Base-by-base conservation (phyloP, 2,888 invertebrate species). In the Polydrusus cervinus region DNA sequence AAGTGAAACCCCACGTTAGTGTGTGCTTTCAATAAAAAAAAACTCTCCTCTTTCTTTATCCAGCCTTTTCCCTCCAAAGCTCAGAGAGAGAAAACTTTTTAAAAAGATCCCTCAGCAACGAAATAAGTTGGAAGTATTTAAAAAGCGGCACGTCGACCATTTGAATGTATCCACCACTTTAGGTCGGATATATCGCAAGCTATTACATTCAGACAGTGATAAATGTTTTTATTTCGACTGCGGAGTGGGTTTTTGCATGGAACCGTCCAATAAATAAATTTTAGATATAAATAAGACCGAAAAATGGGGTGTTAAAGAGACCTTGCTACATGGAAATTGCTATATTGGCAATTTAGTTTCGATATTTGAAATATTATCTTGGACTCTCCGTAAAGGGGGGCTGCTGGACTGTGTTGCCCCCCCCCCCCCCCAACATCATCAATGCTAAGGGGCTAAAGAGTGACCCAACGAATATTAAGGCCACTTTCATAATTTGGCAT, bases 191-290 rank as follows among this genome's bases (percentile, higher is more conserved):
- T 77, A 77, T 77, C 77, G 77, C 67, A 40, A 49, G 53, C 76
- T 67, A 71, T 76, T 76, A 77, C 68, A 45, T 18, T 67, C 34
- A 57, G 77, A 77, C 77, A 66, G 60, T 77, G 77, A 77, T 75
- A 73, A 65, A 77, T 77, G 77, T 77, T 77, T 77, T 75, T 77
- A 77, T 77, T 77, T 77, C 77, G 77, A 71, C 71, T 67, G 71
- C 66, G 43, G 43, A 74, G 74, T 68, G 65, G 67, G 71, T 74
- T 74, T 76, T 76, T 71, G 55, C 71, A 62, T 57, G 71, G 43
- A 74, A 65, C 67, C 68, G 62, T 51, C 73, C 76, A 65, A 76
- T 68, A 76, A 74, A 74, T 71, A 74, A 70, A 74, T 74, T 74
- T 74, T 71, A 67, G 61, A 60, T 71, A 77, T 77, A 77, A 77